phyloP scores from a whole-genome alignment of 92 coral and sea anemone genomes.

The Muricea muricata region DNA sequence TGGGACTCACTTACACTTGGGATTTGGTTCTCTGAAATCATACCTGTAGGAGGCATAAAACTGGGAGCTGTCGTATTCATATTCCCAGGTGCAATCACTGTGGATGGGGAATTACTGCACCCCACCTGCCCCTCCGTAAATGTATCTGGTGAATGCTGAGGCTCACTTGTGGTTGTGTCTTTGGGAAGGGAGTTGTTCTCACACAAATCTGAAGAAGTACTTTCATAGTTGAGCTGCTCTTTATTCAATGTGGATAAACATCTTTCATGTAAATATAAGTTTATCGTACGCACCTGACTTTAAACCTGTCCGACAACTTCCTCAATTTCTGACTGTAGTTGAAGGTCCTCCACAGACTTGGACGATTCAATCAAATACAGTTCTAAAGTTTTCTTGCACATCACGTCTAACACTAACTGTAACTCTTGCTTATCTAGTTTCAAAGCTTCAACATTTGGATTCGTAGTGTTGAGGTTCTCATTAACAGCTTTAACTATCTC shows the following conservation, averaged over 20 bases:
- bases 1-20: too few species aligned
- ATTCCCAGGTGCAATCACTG: too few species aligned
- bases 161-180: too few species aligned
- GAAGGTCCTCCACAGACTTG: not conserved
- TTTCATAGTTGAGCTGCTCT: not conserved
- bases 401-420: not conserved
- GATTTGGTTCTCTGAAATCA: too few species aligned
- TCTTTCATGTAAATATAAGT: not conserved
- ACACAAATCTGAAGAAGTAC: not conserved
- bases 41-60: too few species aligned
- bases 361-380: constrained; percentile 15
- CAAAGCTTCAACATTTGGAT: constrained; percentile 2
- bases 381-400: constrained; percentile 8
- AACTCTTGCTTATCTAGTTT: constrained; percentile 12
- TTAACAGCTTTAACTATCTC: not conserved
- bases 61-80: too few species aligned
- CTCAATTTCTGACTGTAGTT: not conserved
- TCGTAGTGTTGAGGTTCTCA: not conserved
- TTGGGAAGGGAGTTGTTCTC: too few species aligned
- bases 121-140: too few species aligned
- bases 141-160: too few species aligned
- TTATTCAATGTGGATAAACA: not conserved
- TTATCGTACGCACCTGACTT: not conserved
- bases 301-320: not conserved
- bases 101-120: too few species aligned